Percentiles rank a stretch among this genome's conserved stretches.
phyloP scores from a whole-genome alignment of 2,113 vertebrate species.

The Pluvianellus socialis region DNA sequence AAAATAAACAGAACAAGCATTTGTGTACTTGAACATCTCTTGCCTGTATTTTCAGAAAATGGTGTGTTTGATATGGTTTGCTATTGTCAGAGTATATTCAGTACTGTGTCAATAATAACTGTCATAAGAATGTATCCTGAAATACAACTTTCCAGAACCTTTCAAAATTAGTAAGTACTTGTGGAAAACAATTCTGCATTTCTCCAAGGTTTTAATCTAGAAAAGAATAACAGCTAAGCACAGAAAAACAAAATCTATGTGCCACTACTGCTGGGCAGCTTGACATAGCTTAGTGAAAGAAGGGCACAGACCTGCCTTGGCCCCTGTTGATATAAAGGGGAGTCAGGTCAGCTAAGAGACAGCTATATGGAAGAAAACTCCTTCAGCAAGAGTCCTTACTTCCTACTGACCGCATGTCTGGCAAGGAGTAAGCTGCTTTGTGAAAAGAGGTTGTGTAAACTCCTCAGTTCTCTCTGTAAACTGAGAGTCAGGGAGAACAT shows the following conservation, averaged over 20 bases:
- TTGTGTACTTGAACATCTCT: not conserved
- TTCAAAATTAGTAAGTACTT: not conserved
- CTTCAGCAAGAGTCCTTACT: not conserved
- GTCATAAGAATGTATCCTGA: not conserved
- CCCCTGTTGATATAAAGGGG: not conserved
- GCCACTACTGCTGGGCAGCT: not conserved
- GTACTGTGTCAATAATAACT: not conserved
- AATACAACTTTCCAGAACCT: not conserved
- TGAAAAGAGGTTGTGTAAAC: not conserved
- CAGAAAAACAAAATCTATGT: not conserved
- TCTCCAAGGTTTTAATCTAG: not conserved
- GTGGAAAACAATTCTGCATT: not conserved
- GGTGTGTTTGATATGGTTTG: not conserved
- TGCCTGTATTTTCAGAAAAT: not conserved
- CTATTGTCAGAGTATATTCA: not conserved
- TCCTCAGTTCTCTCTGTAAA: not conserved
- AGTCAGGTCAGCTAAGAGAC: not conserved
- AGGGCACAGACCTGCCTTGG: not conserved
- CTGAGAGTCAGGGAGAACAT: not conserved
- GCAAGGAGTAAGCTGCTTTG: not conserved
- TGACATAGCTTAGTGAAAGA: not conserved
- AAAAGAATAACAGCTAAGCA: not conserved
- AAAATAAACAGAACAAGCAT: not conserved
- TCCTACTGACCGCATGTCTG: fast-evolving
- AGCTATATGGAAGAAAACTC: not conserved